phyloP scores from a whole-genome alignment of 2,888 invertebrate genomes.

The Eilema griseolum region DNA sequence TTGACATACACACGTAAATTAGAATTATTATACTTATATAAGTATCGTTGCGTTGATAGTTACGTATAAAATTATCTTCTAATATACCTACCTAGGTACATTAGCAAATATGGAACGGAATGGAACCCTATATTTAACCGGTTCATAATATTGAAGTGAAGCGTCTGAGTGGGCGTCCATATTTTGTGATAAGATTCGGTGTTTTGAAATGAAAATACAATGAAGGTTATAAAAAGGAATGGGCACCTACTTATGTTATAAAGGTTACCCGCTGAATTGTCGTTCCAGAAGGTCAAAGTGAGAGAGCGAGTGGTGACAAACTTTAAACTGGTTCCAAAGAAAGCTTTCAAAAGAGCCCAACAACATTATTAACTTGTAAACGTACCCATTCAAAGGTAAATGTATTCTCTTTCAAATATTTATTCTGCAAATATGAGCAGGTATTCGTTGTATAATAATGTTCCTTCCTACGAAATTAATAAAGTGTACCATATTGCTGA shows the following conservation, averaged over 20 bases:
- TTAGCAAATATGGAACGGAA: too few relatives aligned
- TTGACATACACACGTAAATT: too few relatives aligned
- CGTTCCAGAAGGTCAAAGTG: conserved; percentile 63
- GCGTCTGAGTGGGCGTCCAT: conserved; percentile 23
- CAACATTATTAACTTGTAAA: neutral
- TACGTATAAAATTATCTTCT: too few relatives aligned
- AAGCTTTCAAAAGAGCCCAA: too few relatives aligned
- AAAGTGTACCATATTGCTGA: conserved; percentile 9
- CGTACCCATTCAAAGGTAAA: conserved; percentile 29
- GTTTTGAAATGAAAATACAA: conserved; percentile 47
- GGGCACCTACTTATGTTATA: conserved; percentile 54
- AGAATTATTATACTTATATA: too few relatives aligned
- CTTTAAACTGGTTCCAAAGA: conserved; percentile 65
- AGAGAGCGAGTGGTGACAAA: conserved; percentile 55
- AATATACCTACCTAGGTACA: too few relatives aligned
- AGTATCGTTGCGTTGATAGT: too few relatives aligned
- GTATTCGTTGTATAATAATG: too few relatives aligned
- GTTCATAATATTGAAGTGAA: conserved; percentile 11
- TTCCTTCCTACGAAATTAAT: too few relatives aligned
- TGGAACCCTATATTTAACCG: too few relatives aligned
- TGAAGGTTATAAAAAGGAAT: conserved; percentile 48
- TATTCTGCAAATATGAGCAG: conserved; percentile 18
- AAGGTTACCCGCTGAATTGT: conserved; percentile 52
- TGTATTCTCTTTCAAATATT: conserved; percentile 42
- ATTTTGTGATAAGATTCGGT: conserved; percentile 28